Conservation (phyloP, 2,797 vertebrate genomes). For the Neomorphus geoffroyi region DNA sequence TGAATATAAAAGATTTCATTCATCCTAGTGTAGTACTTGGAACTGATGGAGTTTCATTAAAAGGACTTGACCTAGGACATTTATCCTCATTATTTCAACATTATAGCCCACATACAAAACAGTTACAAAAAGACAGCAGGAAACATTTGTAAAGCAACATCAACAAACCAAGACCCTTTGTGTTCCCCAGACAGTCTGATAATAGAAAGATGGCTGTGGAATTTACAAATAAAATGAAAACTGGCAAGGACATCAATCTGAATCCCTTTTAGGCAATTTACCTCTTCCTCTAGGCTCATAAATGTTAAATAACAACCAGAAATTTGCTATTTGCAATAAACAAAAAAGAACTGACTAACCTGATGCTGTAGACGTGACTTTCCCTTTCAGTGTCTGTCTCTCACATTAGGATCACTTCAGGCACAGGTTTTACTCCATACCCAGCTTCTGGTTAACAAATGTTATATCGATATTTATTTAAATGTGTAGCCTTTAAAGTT, state of each 20-base stretch:
- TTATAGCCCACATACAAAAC: not conserved
- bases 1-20: not conserved
- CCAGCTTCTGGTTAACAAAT: not conserved
- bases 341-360: not conserved
- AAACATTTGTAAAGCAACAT: constrained; percentile 13
- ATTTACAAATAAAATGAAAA: constrained; percentile 4
- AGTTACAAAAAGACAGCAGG: not conserved
- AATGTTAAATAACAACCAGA: not conserved
- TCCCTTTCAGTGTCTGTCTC: not conserved
- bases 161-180: not conserved
- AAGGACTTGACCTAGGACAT: not conserved
- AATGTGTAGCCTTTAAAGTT: not conserved
- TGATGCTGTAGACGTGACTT: not conserved
- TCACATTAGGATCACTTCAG: not conserved
- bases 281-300: not conserved
- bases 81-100: not conserved
- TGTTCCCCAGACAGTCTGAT: not conserved
- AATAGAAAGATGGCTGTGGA: not conserved
- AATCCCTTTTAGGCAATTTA: not conserved
- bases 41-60: not conserved
- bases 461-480: not conserved
- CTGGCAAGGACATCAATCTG: not conserved
- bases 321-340: not conserved
- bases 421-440: not conserved
- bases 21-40: not conserved